A percentile compares a stretch with the other conserved stretches of the same genome.
Conservation (phyloP, 2,797 vertebrate species). For the Novumbra hubbsi region DNA sequence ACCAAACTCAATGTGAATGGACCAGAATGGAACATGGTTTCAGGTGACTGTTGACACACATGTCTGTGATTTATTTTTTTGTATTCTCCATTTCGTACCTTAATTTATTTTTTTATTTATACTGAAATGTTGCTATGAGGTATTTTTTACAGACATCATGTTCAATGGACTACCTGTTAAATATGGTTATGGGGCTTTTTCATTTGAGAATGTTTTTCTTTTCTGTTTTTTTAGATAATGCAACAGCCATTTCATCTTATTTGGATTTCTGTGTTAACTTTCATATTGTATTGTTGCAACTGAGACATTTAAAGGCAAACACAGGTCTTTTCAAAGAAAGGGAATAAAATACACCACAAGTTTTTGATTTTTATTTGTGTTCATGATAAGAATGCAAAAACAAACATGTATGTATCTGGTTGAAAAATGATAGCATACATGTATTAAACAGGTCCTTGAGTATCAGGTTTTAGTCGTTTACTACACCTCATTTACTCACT, state of each 20-base stretch:
- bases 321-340: background rate
- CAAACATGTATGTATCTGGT: background rate
- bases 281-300: slow-evolving; percentile 6
- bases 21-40: slow-evolving; percentile 38
- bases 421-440: background rate
- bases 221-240: background rate
- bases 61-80: slow-evolving; percentile 64
- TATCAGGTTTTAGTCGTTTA: background rate
- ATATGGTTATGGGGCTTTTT: background rate
- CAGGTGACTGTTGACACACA: slow-evolving; percentile 56
- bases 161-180: background rate
- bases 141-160: slow-evolving; percentile 48
- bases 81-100: slow-evolving; percentile 45
- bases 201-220: slow-evolving; percentile 13
- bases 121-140: slow-evolving; percentile 50
- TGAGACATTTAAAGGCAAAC: slow-evolving; percentile 2
- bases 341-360: background rate
- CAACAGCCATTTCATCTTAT: background rate
- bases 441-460: background rate
- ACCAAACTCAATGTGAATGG: slow-evolving; percentile 40
- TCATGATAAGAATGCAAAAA: background rate
- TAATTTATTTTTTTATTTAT: slow-evolving; percentile 60
- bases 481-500: background rate
- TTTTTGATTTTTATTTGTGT: background rate
- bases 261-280: background rate